Evolutionary conservation across 1,140 invertebrate genomes (phyloP).

Genomic region (Battus philenor): DNA sequence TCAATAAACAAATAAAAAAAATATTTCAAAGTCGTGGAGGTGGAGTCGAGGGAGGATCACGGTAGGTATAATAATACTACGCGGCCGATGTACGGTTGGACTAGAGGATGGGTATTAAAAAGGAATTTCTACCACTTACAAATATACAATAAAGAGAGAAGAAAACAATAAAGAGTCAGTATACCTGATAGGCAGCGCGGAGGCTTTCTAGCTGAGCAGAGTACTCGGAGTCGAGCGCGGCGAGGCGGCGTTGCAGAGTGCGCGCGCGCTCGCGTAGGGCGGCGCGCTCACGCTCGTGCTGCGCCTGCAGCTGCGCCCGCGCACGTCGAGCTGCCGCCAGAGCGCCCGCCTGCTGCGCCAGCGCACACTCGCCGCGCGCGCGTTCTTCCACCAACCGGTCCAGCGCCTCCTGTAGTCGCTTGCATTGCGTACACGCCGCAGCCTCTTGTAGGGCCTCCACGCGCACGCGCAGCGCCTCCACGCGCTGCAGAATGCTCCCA

Average conservation of each 20-base stretch:
- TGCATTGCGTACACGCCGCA: conserved; percentile 77
- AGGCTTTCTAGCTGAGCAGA: conserved; percentile 85
- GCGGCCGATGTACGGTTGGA: no score
- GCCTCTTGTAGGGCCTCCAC: conserved; percentile 65
- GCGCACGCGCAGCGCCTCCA: conserved; percentile 61
- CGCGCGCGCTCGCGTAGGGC: conserved; percentile 79
- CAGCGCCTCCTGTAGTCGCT: conserved; percentile 76
- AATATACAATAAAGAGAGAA: no score
- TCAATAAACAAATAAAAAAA: no score
- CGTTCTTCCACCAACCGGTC: conserved; percentile 59
- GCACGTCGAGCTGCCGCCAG: conserved; percentile 59
- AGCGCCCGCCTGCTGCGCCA: conserved; percentile 57
- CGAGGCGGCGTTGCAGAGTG: conserved; percentile 81
- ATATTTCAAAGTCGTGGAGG: no score
- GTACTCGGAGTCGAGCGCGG: conserved; percentile 85
- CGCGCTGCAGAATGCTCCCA: conserved; percentile 38
- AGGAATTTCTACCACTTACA: no score
- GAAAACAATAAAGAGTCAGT: no score
- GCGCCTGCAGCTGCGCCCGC: conserved; percentile 49
- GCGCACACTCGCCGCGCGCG: conserved; percentile 48
- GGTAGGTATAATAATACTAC: no score
- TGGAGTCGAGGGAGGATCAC: no score
- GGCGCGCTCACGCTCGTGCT: conserved; percentile 66
- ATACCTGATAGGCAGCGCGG: conserved; percentile 81
- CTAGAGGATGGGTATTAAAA: no score